phyloP scores from a whole-genome alignment of 2,797 vertebrate species.

The Hydrocynus forskahlii region DNA sequence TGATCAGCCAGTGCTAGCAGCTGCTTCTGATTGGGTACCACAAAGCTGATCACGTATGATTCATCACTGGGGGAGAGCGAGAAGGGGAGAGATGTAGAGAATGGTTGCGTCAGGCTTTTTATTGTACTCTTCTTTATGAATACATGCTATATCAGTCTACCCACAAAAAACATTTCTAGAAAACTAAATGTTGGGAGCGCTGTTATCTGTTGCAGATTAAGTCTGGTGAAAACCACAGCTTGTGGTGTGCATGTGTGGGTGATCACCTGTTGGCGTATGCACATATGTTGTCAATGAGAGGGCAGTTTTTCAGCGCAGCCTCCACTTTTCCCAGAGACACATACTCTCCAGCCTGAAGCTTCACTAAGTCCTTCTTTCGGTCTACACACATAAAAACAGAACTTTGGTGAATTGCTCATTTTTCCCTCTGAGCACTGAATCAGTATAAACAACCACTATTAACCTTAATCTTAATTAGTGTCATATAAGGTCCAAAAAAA shows the following conservation, averaged over 20 bases:
- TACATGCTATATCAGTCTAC: neutral
- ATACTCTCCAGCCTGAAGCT: constrained; percentile 95
- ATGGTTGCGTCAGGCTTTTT: no score
- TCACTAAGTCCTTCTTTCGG: constrained; percentile 97
- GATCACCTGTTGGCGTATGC: constrained; percentile 93
- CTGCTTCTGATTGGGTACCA: constrained; percentile 97
- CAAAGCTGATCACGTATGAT: constrained; percentile 95
- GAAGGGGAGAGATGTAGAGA: constrained; percentile 44
- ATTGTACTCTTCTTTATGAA: neutral
- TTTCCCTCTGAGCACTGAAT: neutral
- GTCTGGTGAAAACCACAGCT: no score
- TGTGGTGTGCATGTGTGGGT: neutral
- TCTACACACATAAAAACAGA: constrained; percentile 72
- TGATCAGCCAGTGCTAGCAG: constrained; percentile 84
- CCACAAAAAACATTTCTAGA: no score
- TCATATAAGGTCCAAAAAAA: no score
- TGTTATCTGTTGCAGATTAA: neutral
- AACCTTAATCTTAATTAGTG: no score
- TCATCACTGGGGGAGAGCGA: constrained; percentile 81
- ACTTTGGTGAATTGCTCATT: neutral
- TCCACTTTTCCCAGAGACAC: constrained; percentile 98
- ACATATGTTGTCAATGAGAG: constrained; percentile 96
- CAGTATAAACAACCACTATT: neutral
- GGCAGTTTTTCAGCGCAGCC: constrained; percentile 92
- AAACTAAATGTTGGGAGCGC: no score